Conservation (phyloP, 35 echinoderm and acorn worm genomes). For the Anneissia japonica region DNA sequence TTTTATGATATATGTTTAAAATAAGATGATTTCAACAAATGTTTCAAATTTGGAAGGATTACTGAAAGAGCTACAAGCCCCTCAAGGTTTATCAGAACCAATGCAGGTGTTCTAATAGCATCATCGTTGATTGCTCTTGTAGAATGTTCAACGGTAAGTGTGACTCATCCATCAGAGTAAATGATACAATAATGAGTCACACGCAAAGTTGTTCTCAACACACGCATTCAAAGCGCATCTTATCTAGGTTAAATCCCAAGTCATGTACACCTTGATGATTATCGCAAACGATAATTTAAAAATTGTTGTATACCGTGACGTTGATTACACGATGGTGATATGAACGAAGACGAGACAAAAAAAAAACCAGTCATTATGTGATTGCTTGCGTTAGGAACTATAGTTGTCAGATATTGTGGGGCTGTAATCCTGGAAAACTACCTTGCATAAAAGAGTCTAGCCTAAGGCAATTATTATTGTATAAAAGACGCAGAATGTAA, state of each 20-base stretch:
- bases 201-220: not conserved
- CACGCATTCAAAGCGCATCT: not conserved
- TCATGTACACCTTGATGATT: not conserved
- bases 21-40: not conserved
- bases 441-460: not conserved
- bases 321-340: not conserved
- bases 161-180: not conserved
- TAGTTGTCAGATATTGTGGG: not conserved
- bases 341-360: not conserved
- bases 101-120: not conserved
- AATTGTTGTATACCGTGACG: not conserved
- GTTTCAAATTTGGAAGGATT: not conserved
- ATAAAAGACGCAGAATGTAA: not conserved
- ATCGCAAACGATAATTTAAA: not conserved
- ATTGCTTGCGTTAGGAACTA: not conserved
- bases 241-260: constrained; percentile 1
- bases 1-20: not conserved
- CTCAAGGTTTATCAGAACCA: not conserved
- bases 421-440: not conserved
- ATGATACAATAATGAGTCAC: not conserved
- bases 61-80: not conserved
- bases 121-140: not conserved
- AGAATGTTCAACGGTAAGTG: not conserved
- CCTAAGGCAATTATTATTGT: not conserved
- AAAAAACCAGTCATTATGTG: not conserved